phyloP scores from a whole-genome alignment of 2,797 vertebrate species.

The Toxotes lorentzi region DNA sequence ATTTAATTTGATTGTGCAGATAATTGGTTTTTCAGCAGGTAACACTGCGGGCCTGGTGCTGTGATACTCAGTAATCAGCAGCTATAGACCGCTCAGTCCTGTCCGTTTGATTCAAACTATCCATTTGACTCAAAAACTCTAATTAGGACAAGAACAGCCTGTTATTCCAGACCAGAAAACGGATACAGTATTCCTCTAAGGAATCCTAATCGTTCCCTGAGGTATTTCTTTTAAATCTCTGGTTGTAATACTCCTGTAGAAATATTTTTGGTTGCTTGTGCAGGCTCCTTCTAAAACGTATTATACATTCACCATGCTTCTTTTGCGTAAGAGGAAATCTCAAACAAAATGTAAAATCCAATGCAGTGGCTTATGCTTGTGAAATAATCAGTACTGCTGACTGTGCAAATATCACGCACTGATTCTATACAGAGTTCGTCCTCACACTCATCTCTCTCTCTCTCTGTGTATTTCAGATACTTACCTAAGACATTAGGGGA shows the following conservation, averaged over 20 bases:
- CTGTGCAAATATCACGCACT: constrained; percentile 39
- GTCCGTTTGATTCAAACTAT: constrained; percentile 57
- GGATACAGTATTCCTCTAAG: constrained; percentile 55
- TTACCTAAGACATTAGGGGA: constrained; percentile 22
- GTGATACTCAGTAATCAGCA: constrained; percentile 49
- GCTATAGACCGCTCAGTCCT: constrained; percentile 38
- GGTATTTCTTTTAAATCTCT: constrained; percentile 42
- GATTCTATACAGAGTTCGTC: constrained; percentile 32
- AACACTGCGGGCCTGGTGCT: constrained; percentile 34
- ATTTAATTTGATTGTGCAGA: constrained; percentile 60
- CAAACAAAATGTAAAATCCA: constrained; percentile 47
- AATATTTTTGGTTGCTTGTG: constrained; percentile 53
- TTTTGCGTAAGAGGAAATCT: constrained; percentile 28
- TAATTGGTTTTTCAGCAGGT: constrained; percentile 60
- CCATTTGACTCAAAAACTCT: constrained; percentile 62
- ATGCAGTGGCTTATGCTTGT: constrained; percentile 28
- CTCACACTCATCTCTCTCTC: constrained; percentile 9
- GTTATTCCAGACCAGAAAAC: constrained; percentile 53
- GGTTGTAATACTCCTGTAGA: constrained; percentile 47
- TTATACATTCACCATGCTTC: constrained; percentile 21
- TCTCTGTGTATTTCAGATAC: constrained; percentile 26
- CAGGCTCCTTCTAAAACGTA: constrained; percentile 17
- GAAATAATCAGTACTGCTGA: constrained; percentile 55
- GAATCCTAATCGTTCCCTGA: constrained; percentile 54
- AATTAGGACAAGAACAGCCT: constrained; percentile 67